Percentiles rank a stretch among this genome's conserved stretches.
phyloP scores from a whole-genome alignment of 2,797 vertebrate species.

The Alfaro cultratus region DNA sequence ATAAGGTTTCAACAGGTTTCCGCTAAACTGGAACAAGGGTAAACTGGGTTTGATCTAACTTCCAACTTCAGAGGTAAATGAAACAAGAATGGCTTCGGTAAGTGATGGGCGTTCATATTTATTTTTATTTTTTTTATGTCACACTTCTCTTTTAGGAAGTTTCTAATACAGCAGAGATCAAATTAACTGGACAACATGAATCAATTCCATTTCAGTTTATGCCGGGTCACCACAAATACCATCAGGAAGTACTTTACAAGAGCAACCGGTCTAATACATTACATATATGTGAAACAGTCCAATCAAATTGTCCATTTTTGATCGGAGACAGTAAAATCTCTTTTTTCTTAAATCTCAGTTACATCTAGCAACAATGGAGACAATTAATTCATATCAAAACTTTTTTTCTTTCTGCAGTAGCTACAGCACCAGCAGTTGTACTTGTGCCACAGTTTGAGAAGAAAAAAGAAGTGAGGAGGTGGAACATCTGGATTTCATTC shows the following conservation, averaged over 20 bases:
- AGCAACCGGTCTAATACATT: neutral
- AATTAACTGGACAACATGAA: neutral
- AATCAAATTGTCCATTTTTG: neutral
- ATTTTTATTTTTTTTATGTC: too few species aligned
- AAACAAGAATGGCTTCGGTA: neutral
- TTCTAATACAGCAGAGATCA: neutral
- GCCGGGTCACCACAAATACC: neutral
- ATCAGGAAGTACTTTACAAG: neutral
- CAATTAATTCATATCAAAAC: neutral
- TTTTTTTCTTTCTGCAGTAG: neutral
- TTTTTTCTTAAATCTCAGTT: neutral
- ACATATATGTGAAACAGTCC: neutral
- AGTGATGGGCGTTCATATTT: neutral
- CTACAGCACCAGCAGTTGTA: neutral
- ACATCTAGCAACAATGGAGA: neutral
- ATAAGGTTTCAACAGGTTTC: neutral
- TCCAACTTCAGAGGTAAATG: neutral
- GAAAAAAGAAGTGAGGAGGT: constrained; percentile 70
- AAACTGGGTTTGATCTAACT: neutral
- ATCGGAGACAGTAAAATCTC: neutral
- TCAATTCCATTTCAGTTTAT: neutral
- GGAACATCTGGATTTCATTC: constrained; percentile 84
- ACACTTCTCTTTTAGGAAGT: neutral
- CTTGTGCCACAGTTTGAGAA: neutral
- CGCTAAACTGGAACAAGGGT: neutral